phyloP scores from a whole-genome alignment of 2,113 vertebrate genomes.

The Terrapene triunguis region DNA sequence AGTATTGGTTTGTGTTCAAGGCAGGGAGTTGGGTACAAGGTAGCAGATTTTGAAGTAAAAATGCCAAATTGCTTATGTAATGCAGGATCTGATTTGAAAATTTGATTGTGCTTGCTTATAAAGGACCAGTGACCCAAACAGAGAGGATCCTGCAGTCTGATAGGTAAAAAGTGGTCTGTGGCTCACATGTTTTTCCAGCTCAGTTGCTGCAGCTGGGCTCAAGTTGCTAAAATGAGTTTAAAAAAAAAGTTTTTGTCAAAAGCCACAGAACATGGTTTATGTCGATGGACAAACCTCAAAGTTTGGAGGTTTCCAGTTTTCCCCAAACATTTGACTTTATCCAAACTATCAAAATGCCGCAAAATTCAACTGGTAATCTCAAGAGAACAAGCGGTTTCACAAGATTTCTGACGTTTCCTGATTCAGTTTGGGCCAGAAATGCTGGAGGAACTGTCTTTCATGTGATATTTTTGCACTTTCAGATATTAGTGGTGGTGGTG shows the following conservation, averaged over 20 bases:
- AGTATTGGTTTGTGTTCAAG: neutral
- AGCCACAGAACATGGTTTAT: constrained; percentile 58
- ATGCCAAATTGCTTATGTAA: neutral
- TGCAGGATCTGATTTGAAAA: neutral
- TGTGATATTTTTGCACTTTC: neutral
- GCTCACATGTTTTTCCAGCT: constrained; percentile 42
- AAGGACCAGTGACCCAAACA: constrained; percentile 9
- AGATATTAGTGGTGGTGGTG: neutral
- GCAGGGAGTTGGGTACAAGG: neutral
- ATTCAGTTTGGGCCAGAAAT: neutral
- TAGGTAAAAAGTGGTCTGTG: constrained; percentile 39
- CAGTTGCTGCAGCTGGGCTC: constrained; percentile 47
- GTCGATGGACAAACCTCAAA: constrained; percentile 61
- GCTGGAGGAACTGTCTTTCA: constrained; percentile 2
- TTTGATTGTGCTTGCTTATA: neutral
- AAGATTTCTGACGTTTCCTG: constrained; percentile 1
- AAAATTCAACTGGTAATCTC: neutral
- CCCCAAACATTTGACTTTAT: constrained; percentile 31
- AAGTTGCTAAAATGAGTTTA: constrained; percentile 65
- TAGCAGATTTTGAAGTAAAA: neutral
- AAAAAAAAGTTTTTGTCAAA: constrained; percentile 58
- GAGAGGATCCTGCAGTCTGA: neutral
- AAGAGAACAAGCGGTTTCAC: neutral
- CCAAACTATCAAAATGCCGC: neutral
- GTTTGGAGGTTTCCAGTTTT: constrained; percentile 52